phyloP scores from a whole-genome alignment of 2,113 vertebrate species.

The Ameiurus melas region DNA sequence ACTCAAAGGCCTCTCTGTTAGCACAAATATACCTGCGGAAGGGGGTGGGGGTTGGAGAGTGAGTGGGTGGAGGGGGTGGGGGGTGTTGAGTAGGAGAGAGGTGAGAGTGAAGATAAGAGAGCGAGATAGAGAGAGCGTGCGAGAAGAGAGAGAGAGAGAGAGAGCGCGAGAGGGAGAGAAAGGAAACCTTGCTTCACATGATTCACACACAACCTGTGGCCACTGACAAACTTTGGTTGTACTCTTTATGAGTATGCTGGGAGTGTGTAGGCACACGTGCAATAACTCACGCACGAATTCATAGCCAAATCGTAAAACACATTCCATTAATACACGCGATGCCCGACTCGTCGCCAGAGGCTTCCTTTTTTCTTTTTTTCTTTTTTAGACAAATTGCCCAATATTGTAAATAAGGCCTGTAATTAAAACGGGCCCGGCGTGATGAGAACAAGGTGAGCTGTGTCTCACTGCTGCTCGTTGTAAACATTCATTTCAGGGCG shows the following conservation, averaged over 20 bases:
- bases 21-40: slow-evolving; percentile 8
- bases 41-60: background rate
- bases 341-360: slow-evolving; percentile 68
- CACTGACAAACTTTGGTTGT: background rate
- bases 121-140: background rate
- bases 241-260: background rate
- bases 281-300: slow-evolving; percentile 57
- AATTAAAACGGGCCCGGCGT: slow-evolving; percentile 74
- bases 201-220: slow-evolving; percentile 29
- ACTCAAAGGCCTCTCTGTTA: slow-evolving; percentile 25
- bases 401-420: slow-evolving; percentile 69
- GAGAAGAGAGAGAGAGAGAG: background rate
- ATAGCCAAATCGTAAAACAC: slow-evolving; percentile 61
- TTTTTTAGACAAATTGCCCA: slow-evolving; percentile 72
- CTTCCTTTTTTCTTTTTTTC: slow-evolving; percentile 66
- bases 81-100: background rate
- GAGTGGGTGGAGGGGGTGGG: background rate
- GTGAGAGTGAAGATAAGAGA: background rate
- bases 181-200: background rate
- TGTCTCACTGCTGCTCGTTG: slow-evolving; percentile 65
- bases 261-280: slow-evolving; percentile 56
- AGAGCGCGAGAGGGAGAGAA: background rate
- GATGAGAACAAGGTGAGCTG: slow-evolving; percentile 64
- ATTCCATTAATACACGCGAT: slow-evolving; percentile 67
- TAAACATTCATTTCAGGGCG: slow-evolving; percentile 75